A percentile compares a stretch with the other conserved stretches of the same genome.
Conservation (phyloP, 2,888 invertebrate genomes). For the Alloscopus bannaensis region DNA sequence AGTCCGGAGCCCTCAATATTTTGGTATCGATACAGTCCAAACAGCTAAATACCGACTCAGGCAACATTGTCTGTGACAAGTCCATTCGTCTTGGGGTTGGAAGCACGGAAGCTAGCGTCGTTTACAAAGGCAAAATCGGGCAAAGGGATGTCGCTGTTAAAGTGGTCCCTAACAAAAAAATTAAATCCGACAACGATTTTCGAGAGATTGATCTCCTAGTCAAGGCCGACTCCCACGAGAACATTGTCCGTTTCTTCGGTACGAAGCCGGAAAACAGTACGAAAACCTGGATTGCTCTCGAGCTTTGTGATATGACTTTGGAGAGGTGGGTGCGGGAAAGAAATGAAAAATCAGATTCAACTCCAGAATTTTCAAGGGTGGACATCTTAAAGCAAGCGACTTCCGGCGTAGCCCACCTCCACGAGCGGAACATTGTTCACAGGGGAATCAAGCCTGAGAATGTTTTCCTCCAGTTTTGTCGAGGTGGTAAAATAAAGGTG, state of each 20-base stretch:
- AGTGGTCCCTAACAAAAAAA: not conserved
- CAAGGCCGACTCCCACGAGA: not conserved
- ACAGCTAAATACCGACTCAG: not conserved
- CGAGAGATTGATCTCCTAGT: not conserved
- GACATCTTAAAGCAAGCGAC: not conserved
- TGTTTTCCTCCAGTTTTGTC: not conserved
- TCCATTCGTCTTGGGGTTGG: not conserved
- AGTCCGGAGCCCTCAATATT: not conserved
- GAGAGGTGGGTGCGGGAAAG: not conserved
- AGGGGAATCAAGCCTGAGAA: constrained; percentile 15
- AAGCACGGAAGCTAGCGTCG: too few relatives aligned
- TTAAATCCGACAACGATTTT: not conserved
- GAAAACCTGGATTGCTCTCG: not conserved
- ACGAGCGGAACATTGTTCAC: constrained; percentile 1
- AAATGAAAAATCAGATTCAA: not conserved
- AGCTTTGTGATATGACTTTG: constrained; percentile 2
- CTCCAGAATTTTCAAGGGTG: too few relatives aligned
- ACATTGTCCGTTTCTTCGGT: constrained; percentile 9
- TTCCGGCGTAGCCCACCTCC: not conserved
- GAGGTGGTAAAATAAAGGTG: not conserved
- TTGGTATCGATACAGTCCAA: not conserved
- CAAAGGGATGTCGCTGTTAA: constrained; percentile 8
- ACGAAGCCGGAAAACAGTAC: not conserved
- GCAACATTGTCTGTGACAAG: not conserved
- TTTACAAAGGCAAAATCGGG: not conserved